These are phyloP conservation scores for Lepidotrigona ventralis DNA, from an alignment of 1,140 invertebrate genomes.

Conservation along the genomic window DNA sequence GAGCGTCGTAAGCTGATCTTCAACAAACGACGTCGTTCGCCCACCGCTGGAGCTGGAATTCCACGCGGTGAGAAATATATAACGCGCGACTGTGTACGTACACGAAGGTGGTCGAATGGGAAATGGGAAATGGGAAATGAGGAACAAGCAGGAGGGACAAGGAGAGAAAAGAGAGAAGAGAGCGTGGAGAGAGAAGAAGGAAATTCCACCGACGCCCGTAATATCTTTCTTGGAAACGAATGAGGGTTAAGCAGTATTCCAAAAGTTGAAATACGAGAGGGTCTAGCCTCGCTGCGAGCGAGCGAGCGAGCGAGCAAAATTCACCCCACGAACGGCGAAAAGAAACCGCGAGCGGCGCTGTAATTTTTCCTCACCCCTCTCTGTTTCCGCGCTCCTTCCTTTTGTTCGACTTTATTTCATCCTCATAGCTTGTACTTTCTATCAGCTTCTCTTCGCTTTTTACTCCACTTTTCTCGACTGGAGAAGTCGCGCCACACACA, in stretches of 20 bases:
- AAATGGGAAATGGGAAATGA: neutral
- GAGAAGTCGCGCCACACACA: too few species aligned
- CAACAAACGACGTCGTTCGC: neutral
- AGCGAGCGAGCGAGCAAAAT: constrained; percentile 54
- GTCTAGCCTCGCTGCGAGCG: constrained; percentile 35
- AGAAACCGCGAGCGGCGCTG: constrained; percentile 53
- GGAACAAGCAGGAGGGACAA: neutral
- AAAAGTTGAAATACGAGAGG: constrained; percentile 70
- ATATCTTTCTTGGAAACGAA: constrained; percentile 59
- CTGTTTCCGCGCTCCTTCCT: neutral
- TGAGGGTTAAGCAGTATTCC: constrained; percentile 60
- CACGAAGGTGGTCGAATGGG: neutral
- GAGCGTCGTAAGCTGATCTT: neutral
- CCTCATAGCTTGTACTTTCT: neutral
- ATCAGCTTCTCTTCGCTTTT: constrained; percentile 3
- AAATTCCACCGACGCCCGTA: constrained; percentile 49
- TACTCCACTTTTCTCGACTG: constrained; percentile 18
- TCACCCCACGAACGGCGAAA: constrained; percentile 56
- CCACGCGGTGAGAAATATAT: neutral
- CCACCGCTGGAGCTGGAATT: neutral
- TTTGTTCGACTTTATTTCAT: constrained; percentile 17
- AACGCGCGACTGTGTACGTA: neutral
- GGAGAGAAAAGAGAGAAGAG: neutral
- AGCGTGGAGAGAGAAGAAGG: too few species aligned
- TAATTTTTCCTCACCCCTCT: constrained; percentile 60